These are phyloP conservation scores for Sebastolobus altivelis DNA, from an alignment of 2,797 vertebrate genomes.

Conservation along the genomic window DNA sequence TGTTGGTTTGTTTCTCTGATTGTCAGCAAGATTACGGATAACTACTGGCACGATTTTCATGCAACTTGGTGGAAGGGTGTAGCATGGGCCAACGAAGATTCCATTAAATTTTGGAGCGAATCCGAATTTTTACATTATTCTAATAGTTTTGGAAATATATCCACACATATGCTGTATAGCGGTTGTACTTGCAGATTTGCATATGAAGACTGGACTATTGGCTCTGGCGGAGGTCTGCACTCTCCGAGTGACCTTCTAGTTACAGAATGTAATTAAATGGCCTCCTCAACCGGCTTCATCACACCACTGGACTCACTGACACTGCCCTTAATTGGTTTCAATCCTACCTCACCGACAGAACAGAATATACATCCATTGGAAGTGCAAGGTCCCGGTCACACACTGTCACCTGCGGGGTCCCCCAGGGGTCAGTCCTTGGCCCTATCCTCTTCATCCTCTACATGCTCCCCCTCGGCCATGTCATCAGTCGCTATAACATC, in stretches of 20 bases:
- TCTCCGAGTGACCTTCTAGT: not conserved
- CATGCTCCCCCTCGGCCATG: too few relatives aligned
- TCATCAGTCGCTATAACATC: too few relatives aligned
- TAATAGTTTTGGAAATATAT: not conserved
- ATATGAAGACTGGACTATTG: not conserved
- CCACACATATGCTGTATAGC: not conserved
- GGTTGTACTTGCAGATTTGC: not conserved
- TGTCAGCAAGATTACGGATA: not conserved
- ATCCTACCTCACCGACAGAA: too few relatives aligned
- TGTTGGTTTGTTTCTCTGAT: not conserved
- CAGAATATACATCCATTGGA: too few relatives aligned
- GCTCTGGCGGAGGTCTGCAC: not conserved
- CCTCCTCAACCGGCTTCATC: too few relatives aligned
- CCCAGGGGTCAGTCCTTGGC: too few relatives aligned
- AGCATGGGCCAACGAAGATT: not conserved
- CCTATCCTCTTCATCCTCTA: too few relatives aligned
- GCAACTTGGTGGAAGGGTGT: not conserved
- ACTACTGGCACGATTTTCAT: not conserved
- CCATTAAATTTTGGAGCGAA: not conserved
- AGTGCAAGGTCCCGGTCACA: too few relatives aligned
- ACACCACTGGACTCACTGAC: too few relatives aligned
- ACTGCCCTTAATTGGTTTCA: too few relatives aligned
- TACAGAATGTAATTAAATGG: not conserved
- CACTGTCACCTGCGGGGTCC: too few relatives aligned
- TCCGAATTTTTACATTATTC: not conserved